phyloP scores from a whole-genome alignment of 2,888 invertebrate genomes.

The Bimastos eiseni region DNA sequence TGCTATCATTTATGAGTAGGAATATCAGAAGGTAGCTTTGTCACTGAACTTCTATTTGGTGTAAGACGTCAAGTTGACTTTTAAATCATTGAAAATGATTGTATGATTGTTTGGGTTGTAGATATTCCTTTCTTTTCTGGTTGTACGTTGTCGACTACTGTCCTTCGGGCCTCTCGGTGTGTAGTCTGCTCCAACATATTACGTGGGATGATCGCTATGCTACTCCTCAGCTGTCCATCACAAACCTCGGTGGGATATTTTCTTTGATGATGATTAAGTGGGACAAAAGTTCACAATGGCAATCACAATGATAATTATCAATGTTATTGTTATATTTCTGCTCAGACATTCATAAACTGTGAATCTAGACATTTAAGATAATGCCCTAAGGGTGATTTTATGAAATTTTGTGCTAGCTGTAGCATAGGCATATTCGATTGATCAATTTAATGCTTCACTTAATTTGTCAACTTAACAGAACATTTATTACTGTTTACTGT shows the following conservation, averaged over 20 bases:
- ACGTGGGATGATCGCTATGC: slow-evolving; percentile 48
- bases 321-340: too few relatives aligned
- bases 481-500: too few relatives aligned
- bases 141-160: slow-evolving; percentile 56
- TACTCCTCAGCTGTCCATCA: slow-evolving; percentile 44
- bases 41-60: neutral
- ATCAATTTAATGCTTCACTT: too few relatives aligned
- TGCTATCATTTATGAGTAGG: neutral
- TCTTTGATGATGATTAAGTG: too few relatives aligned
- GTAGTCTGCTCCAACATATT: slow-evolving; percentile 51
- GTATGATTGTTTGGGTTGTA: slow-evolving; percentile 39
- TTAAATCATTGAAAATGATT: neutral
- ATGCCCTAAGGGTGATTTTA: too few relatives aligned
- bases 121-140: slow-evolving; percentile 55
- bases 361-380: too few relatives aligned
- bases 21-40: neutral
- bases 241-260: neutral
- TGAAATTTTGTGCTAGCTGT: too few relatives aligned
- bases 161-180: slow-evolving; percentile 41
- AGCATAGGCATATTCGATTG: too few relatives aligned
- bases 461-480: too few relatives aligned
- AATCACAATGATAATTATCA: too few relatives aligned
- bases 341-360: too few relatives aligned
- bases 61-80: neutral
- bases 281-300: too few relatives aligned